Conservation (phyloP, 2,797 vertebrate species). For the Rhabdophis nuchalis region DNA sequence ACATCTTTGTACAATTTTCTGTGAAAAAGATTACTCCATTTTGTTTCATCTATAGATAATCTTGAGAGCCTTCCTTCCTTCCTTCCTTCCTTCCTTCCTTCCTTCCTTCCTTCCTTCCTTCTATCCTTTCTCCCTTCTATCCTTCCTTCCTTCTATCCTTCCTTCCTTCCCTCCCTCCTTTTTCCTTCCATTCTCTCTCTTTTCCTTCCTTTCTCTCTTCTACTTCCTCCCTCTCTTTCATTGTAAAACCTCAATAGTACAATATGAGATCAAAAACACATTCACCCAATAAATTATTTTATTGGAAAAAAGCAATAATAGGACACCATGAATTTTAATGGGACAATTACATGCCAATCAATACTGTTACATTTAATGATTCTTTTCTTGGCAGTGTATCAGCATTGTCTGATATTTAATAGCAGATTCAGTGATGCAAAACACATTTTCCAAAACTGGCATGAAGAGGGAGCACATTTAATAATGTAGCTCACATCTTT, state of each 20-base stretch:
- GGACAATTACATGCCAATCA: slow-evolving; percentile 38
- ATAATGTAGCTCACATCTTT: slow-evolving; percentile 35
- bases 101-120: neutral
- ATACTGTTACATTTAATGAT: slow-evolving; percentile 48
- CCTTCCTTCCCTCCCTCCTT: too few relatives aligned
- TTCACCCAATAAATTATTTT: slow-evolving; percentile 43
- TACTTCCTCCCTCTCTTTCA: neutral
- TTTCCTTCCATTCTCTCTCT: neutral
- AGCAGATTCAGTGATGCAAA: slow-evolving; percentile 52
- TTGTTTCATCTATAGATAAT: neutral
- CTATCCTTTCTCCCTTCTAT: neutral
- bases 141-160: neutral
- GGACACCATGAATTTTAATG: slow-evolving; percentile 56
- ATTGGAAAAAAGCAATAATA: slow-evolving; percentile 42
- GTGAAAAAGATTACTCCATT: neutral
- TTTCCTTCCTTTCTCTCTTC: neutral
- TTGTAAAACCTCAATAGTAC: slow-evolving; percentile 11
- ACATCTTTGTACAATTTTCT: slow-evolving; percentile 2
- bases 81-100: neutral
- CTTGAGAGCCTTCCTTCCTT: neutral
- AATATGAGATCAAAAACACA: slow-evolving; percentile 10
- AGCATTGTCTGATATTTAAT: slow-evolving; percentile 54
- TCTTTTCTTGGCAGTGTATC: slow-evolving; percentile 36
- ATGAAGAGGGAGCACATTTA: slow-evolving; percentile 17
- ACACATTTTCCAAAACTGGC: slow-evolving; percentile 7